Conservation (phyloP, 2,888 invertebrate genomes). For the Lamproptera curius region DNA sequence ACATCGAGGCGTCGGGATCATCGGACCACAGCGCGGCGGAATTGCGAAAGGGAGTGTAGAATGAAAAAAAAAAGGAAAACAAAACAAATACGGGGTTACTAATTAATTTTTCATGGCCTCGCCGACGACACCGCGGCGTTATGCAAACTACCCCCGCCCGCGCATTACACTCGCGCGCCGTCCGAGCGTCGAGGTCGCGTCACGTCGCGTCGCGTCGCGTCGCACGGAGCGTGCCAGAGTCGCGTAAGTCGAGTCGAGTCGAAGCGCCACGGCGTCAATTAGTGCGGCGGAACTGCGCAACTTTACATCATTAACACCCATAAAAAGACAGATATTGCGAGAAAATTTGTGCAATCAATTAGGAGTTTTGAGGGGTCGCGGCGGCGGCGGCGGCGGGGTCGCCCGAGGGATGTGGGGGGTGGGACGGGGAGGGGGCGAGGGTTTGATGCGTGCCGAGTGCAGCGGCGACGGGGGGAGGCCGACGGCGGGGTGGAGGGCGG, state of each 20-base stretch:
- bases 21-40: constrained; percentile 19
- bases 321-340: constrained; percentile 78
- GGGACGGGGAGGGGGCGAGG: constrained; percentile 58
- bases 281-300: constrained; percentile 66
- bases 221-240: constrained; percentile 8
- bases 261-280: constrained; percentile 50
- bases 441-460: constrained; percentile 69
- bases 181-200: constrained; percentile 30
- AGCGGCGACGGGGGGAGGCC: constrained; percentile 46
- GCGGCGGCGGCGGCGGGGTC: constrained; percentile 52
- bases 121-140: constrained; percentile 45
- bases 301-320: constrained; percentile 73
- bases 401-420: constrained; percentile 60
- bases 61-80: background rate
- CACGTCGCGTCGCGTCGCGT: background rate
- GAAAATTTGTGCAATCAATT: constrained; percentile 78
- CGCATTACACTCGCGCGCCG: constrained; percentile 25
- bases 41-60: constrained; percentile 32
- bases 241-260: constrained; percentile 37
- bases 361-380: constrained; percentile 69
- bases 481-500: constrained; percentile 48
- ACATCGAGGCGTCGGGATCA: background rate
- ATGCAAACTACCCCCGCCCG: constrained; percentile 40
- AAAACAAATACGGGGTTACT: constrained; percentile 42
- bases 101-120: constrained; percentile 61